These are phyloP conservation scores for Perognathus longimembris DNA, from an alignment of 2,113 vertebrate species.

Conservation along the genomic window DNA sequence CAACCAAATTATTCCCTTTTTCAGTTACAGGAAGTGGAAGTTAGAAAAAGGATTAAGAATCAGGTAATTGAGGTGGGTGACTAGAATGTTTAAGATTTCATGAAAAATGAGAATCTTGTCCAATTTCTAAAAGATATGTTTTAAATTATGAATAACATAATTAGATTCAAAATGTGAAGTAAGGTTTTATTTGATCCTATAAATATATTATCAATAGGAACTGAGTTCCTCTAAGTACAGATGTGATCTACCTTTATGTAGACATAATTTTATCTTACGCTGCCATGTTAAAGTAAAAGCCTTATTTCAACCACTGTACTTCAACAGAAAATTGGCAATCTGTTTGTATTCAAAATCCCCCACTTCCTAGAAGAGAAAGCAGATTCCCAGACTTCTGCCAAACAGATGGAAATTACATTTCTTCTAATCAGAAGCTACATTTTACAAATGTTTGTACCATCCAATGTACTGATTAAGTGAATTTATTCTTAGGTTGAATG, in stretches of 20 bases:
- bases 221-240: background rate
- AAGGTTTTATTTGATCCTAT: background rate
- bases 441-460: background rate
- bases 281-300: background rate
- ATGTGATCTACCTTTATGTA: background rate
- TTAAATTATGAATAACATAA: background rate
- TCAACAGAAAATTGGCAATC: background rate
- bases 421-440: background rate
- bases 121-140: background rate
- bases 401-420: background rate
- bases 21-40: background rate
- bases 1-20: background rate
- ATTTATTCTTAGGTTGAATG: background rate
- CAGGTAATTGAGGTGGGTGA: background rate
- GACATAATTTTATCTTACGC: background rate
- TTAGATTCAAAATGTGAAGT: background rate
- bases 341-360: background rate
- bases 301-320: constrained; percentile 1
- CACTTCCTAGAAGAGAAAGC: background rate
- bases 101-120: background rate
- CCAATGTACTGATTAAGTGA: background rate
- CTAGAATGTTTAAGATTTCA: background rate
- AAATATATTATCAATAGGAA: background rate
- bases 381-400: background rate
- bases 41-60: background rate